phyloP scores from a whole-genome alignment of 2,113 vertebrate species.

The Epinephelus lanceolatus region DNA sequence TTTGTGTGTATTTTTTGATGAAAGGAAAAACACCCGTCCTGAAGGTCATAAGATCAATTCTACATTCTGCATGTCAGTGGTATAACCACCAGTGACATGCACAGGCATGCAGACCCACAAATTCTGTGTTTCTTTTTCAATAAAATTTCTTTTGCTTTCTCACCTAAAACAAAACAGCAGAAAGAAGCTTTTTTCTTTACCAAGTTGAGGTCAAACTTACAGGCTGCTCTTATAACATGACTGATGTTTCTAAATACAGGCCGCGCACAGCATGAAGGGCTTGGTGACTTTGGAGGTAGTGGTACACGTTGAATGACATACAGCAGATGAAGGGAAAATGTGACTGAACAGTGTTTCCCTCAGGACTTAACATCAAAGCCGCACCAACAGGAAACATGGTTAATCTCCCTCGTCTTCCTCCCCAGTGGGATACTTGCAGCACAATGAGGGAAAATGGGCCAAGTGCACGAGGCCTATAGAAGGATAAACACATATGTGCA shows the following conservation, averaged over 20 bases:
- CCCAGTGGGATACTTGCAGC: slow-evolving; percentile 65
- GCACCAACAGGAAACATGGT: slow-evolving; percentile 78
- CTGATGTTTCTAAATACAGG: slow-evolving; percentile 64
- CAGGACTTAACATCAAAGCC: slow-evolving; percentile 82
- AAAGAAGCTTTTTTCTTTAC: slow-evolving; percentile 26
- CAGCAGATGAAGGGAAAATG: slow-evolving; percentile 72
- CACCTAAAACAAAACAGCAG: slow-evolving; percentile 29
- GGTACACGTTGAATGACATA: slow-evolving; percentile 71
- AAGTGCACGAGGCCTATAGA: slow-evolving; percentile 53
- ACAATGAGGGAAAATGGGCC: slow-evolving; percentile 73
- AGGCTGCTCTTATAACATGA: slow-evolving; percentile 40
- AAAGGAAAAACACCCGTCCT: not conserved
- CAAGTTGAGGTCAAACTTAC: slow-evolving; percentile 47
- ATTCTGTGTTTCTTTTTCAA: not conserved
- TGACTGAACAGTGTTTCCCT: slow-evolving; percentile 73
- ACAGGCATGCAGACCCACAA: not conserved
- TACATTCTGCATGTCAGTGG: not conserved
- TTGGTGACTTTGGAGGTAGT: slow-evolving; percentile 70
- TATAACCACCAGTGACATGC: slow-evolving; percentile 8
- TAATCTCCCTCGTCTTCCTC: slow-evolving; percentile 78
- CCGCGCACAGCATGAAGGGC: slow-evolving; percentile 64
- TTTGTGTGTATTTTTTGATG: not conserved
- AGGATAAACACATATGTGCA: slow-evolving; percentile 61
- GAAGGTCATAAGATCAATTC: not conserved
- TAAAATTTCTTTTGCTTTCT: not conserved